These are phyloP conservation scores for Crocodylus rhombifer DNA, from an alignment of 2,797 vertebrate species.

Conservation along the genomic window DNA sequence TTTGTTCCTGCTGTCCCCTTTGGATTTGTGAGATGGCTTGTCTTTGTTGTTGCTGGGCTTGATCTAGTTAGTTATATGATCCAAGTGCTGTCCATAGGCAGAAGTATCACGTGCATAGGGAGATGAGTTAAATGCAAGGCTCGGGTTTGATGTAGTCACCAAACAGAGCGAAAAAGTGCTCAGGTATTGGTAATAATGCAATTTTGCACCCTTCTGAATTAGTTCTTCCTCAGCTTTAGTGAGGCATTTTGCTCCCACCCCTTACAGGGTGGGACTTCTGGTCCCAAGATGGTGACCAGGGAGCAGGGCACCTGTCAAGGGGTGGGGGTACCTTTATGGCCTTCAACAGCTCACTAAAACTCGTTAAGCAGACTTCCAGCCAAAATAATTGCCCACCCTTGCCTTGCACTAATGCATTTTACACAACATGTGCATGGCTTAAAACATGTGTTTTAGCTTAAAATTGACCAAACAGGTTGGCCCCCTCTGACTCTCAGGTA, in stretches of 20 bases:
- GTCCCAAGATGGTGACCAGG: no score
- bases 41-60: rapidly evolving
- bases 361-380: no score
- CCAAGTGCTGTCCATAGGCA: background rate
- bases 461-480: no score
- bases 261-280: background rate
- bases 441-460: no score
- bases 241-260: conserved; percentile 7
- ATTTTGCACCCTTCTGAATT: background rate
- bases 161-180: background rate
- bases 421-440: no score
- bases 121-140: conserved; percentile 35
- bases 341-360: no score
- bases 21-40: background rate
- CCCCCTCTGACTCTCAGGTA: no score
- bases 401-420: no score
- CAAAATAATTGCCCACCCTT: no score
- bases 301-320: no score
- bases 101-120: background rate
- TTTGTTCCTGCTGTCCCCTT: conserved; percentile 22
- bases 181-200: background rate
- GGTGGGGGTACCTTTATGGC: no score
- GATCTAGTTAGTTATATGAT: background rate
- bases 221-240: conserved; percentile 16
- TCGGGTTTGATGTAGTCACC: background rate